These are phyloP conservation scores for Phalacrocorax carbo DNA, from an alignment of 2,113 vertebrate genomes.

Conservation along the genomic window DNA sequence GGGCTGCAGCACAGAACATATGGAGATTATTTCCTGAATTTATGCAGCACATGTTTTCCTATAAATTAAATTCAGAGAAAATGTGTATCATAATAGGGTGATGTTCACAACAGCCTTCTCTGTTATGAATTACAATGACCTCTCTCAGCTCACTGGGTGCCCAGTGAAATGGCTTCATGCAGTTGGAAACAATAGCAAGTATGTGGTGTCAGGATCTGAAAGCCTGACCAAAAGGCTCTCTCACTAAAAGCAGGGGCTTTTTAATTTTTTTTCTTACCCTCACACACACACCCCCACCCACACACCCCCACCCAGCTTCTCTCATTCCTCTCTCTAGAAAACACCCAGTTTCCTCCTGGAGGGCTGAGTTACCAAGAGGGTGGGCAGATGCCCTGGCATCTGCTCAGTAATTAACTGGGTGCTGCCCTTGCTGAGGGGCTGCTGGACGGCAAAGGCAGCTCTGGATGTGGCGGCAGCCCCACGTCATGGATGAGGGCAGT, in stretches of 20 bases:
- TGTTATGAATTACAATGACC: slow-evolving; percentile 53
- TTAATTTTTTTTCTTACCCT: not conserved
- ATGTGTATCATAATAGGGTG: slow-evolving; percentile 53
- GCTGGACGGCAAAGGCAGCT: not conserved
- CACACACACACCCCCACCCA: no score
- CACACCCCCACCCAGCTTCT: not conserved
- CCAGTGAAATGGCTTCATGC: not conserved
- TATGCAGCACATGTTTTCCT: slow-evolving; percentile 55
- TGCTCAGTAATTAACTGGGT: not conserved
- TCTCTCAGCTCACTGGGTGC: not conserved
- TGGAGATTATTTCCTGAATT: slow-evolving; percentile 52
- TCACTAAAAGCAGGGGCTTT: not conserved
- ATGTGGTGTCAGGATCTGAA: not conserved
- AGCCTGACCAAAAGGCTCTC: not conserved
- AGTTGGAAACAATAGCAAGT: not conserved
- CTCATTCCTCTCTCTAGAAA: not conserved
- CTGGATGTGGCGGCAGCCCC: not conserved
- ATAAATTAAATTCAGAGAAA: slow-evolving; percentile 67
- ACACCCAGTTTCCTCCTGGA: not conserved
- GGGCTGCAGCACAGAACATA: slow-evolving; percentile 30
- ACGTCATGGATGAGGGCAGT: not conserved
- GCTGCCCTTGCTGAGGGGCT: not conserved
- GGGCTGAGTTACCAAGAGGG: not conserved
- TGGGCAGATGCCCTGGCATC: not conserved
- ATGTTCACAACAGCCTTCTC: slow-evolving; percentile 34